Evolutionary conservation across 2,797 vertebrate species (phyloP).

Genomic region (Enteromius thamalakanensis): DNA sequence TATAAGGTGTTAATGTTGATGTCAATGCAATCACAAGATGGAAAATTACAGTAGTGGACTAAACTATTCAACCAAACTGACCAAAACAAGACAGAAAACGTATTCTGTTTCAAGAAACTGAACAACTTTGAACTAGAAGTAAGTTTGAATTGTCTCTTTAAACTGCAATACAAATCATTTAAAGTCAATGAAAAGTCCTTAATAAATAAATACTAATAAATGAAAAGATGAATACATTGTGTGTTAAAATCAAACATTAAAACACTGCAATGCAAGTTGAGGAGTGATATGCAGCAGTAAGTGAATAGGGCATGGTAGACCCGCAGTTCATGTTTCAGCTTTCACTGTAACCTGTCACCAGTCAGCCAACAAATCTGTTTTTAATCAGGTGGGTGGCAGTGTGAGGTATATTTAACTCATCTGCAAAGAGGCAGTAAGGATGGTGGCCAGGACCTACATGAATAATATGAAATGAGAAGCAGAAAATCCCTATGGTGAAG

Average conservation of each 20-base stretch:
- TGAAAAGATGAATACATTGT: background rate
- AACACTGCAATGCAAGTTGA: background rate
- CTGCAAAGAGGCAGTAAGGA: conserved; percentile 30
- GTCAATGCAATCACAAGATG: background rate
- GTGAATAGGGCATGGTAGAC: background rate
- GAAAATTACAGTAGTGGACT: background rate
- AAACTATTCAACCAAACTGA: background rate
- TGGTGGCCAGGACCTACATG: background rate
- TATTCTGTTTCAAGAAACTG: background rate
- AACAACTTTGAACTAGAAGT: background rate
- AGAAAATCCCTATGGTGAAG: conserved; percentile 10
- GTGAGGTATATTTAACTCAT: conserved; percentile 57
- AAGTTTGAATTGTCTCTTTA: background rate
- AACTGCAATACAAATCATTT: background rate
- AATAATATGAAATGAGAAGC: background rate
- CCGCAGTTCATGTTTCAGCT: conserved; percentile 50
- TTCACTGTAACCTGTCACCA: conserved; percentile 58
- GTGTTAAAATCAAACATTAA: conserved; percentile 9
- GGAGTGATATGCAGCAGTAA: conserved; percentile 13
- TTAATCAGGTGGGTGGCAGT: conserved; percentile 51
- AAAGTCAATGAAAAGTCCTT: background rate
- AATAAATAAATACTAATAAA: background rate
- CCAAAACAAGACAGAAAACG: background rate
- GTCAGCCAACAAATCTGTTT: conserved; percentile 56
- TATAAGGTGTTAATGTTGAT: background rate